Evolutionary conservation across 2,113 vertebrate species (phyloP).

Genomic region (Myxocyprinus asiaticus): DNA sequence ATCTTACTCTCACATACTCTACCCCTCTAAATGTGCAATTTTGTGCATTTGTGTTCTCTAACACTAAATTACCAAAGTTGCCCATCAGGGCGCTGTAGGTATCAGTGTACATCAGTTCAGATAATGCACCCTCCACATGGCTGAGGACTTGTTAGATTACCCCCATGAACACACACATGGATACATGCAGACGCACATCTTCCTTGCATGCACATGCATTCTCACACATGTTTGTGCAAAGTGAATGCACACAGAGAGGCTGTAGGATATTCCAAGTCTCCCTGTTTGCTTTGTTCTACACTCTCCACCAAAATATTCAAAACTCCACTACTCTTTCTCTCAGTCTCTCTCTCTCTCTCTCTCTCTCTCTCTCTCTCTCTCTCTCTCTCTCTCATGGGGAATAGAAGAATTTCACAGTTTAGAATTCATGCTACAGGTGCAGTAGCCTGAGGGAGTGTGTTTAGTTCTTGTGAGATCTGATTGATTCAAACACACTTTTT

Average conservation of each 20-base stretch:
- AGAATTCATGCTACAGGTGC: constrained; percentile 33
- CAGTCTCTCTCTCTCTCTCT: too few relatives aligned
- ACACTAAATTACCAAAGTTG: constrained; percentile 40
- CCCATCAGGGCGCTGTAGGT: constrained; percentile 9
- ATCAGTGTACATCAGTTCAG: constrained; percentile 36
- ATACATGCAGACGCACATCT: constrained; percentile 31
- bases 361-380: too few relatives aligned
- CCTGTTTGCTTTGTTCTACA: too few relatives aligned
- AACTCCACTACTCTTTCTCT: too few relatives aligned
- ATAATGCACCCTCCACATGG: constrained; percentile 31
- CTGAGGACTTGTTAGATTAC: constrained; percentile 44
- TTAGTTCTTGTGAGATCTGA: constrained; percentile 40
- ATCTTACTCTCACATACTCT: background rate
- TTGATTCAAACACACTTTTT: constrained; percentile 36
- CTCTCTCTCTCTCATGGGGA: background rate
- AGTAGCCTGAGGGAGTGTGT: background rate
- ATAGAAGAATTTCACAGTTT: constrained; percentile 35
- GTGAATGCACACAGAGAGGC: too few relatives aligned
- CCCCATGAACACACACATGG: constrained; percentile 47
- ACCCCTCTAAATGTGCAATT: too few relatives aligned
- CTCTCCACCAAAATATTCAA: too few relatives aligned
- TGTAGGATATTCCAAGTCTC: too few relatives aligned
- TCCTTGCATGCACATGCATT: constrained; percentile 10
- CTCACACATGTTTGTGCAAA: background rate
- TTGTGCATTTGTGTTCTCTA: constrained; percentile 15